Evolutionary conservation across 1,140 invertebrate species (phyloP), one percentile per base, ranked within the genome.

Genomic region (Drosophila micromelanica): DNA sequence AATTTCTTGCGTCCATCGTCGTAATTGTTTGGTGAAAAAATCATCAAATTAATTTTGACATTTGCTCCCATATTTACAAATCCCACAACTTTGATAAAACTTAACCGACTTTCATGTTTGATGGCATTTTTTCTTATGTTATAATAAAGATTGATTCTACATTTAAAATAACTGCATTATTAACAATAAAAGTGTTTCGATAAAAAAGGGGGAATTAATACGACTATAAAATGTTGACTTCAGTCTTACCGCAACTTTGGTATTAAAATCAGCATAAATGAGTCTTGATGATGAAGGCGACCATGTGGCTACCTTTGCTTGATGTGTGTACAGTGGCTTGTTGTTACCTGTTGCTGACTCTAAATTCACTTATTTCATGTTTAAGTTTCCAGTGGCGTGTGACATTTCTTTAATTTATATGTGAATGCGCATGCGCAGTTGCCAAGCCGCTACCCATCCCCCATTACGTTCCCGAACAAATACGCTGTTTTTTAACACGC

Each of bases 381-480:
- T 82, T 87, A 89, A 89, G 84, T 82, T 37, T 59, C 38, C 48
- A 63, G 48, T 81, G 49, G 80, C 69, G 69, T 85, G 80, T 73
- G 82, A 79, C 84, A 59, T 84, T 87, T 82, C 51, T 80, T 89
- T 89, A 89, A 89, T 89, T 89, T 89, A 89, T 90, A 89, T 89
- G 84, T 89, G 84, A 90, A 89, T 84, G 84, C 80, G 84, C 80
- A 87, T 73, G 84, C 84, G 79, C 73, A 84, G 68, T 64, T 49
- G 20, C 30, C 38, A 55, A 46, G 32, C 48, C 42, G 23, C 43
- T 5, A 30, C 20, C 38, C 23, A 17, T 13, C 12, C 30, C 55
- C n/a, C 27, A 15, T 20, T 46, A 37, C 20, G 1, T 13, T 23
- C 11, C n/a, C 17, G 3, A 13, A 6, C 23, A 23, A 30, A 56